phyloP scores from a whole-genome alignment of 2,888 invertebrate genomes.

The Anodontia alba region DNA sequence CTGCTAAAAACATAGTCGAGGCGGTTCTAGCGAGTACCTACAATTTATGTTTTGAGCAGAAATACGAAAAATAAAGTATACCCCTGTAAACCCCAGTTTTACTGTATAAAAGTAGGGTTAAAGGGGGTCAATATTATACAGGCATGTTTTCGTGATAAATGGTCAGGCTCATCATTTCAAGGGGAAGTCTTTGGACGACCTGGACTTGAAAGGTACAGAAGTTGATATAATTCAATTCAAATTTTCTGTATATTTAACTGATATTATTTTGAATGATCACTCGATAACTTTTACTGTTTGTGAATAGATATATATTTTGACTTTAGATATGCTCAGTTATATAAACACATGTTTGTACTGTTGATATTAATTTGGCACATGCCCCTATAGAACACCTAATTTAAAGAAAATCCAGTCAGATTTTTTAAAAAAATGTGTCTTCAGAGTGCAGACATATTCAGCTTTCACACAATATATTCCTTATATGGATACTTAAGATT shows the following conservation, averaged over 20 bases:
- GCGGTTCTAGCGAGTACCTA: too few relatives aligned
- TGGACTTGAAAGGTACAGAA: conserved; percentile 8
- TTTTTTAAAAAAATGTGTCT: neutral
- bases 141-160: too few relatives aligned
- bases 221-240: neutral
- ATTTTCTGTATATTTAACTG: neutral
- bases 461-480: neutral
- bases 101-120: too few relatives aligned
- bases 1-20: too few relatives aligned
- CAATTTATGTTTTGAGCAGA: too few relatives aligned
- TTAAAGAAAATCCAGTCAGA: neutral
- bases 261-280: neutral
- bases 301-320: neutral
- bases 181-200: conserved; percentile 7
- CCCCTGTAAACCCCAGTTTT: too few relatives aligned
- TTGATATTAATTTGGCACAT: too few relatives aligned
- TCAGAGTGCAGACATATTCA: neutral
- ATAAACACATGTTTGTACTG: neutral
- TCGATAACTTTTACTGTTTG: neutral
- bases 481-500: neutral
- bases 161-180: conserved; percentile 8
- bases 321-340: neutral
- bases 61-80: too few relatives aligned
- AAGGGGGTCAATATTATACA: too few relatives aligned
- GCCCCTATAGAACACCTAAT: neutral